Evolutionary conservation across 1,140 invertebrate species (phyloP).

Genomic region (Drosophila sp.): DNA sequence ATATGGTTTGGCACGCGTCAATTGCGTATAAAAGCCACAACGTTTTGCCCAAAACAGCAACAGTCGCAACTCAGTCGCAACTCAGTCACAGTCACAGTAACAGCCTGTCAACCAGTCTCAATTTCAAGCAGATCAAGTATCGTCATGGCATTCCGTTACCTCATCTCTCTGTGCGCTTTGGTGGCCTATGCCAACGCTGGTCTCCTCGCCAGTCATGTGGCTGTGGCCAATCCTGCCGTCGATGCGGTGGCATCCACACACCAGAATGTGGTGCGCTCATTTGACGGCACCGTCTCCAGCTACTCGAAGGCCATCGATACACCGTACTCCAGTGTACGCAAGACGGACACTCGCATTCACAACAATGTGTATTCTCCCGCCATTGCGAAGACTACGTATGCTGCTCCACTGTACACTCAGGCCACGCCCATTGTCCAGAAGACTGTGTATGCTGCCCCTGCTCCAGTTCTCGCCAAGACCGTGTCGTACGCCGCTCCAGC

Average conservation of each 20-base stretch:
- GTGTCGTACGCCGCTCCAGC: constrained; percentile 86
- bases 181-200: constrained; percentile 85
- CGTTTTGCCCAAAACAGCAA: constrained; percentile 69
- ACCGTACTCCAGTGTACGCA: constrained; percentile 87
- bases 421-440: constrained; percentile 65
- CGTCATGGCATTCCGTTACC: constrained; percentile 82
- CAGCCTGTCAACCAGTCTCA: constrained; percentile 35
- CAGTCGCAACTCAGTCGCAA: constrained; percentile 64
- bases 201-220: constrained; percentile 50
- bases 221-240: constrained; percentile 82
- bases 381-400: constrained; percentile 67
- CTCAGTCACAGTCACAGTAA: constrained; percentile 44
- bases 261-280: constrained; percentile 86
- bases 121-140: constrained; percentile 25
- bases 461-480: constrained; percentile 85
- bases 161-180: constrained; percentile 83
- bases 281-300: constrained; percentile 87
- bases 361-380: constrained; percentile 84
- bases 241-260: constrained; percentile 86
- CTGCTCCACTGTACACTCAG: constrained; percentile 69
- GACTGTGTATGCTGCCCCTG: constrained; percentile 85
- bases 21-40: constrained; percentile 68
- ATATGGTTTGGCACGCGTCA: constrained; percentile 67
- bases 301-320: constrained; percentile 88
- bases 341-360: constrained; percentile 86